Evolutionary conservation across 2,888 invertebrate genomes (phyloP).

Genomic region (Ctenicera cuprea): DNA sequence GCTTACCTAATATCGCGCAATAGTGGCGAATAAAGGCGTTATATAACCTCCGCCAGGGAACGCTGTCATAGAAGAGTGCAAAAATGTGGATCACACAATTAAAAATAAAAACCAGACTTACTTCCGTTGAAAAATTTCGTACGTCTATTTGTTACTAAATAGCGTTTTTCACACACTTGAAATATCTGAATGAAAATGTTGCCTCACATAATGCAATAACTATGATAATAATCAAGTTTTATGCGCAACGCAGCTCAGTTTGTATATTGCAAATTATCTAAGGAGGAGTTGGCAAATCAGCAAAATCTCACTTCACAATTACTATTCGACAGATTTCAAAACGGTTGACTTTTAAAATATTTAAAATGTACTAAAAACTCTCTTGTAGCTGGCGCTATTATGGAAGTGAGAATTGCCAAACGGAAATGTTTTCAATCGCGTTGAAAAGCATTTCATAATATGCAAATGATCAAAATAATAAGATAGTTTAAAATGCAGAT

Average conservation of each 20-base stretch:
- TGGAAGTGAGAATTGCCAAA: too few species aligned
- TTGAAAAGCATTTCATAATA: too few species aligned
- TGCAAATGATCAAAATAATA: too few species aligned
- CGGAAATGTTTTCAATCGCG: too few species aligned
- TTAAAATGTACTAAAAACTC: too few species aligned
- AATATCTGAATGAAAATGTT: conserved; percentile 14
- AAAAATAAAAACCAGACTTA: not conserved
- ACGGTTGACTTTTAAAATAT: too few species aligned
- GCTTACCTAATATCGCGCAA: not conserved
- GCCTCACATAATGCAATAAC: not conserved
- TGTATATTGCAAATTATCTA: conserved; percentile 13
- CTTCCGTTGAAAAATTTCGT: conserved; percentile 13
- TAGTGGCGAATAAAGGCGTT: not conserved
- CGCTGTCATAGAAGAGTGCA: not conserved
- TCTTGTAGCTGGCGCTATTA: too few species aligned
- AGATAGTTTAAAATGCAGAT: too few species aligned
- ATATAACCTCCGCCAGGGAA: not conserved
- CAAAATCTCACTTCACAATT: not conserved
- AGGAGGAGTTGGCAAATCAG: not conserved
- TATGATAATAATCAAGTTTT: conserved; percentile 15
- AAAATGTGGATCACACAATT: conserved; percentile 24
- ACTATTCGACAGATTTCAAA: too few species aligned
- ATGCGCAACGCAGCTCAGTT: conserved; percentile 5
- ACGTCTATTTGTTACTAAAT: conserved; percentile 14
- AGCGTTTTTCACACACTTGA: conserved; percentile 11